These are phyloP conservation scores for Schizaphis graminum DNA, from an alignment of 2,888 invertebrate species.

Conservation along the genomic window DNA sequence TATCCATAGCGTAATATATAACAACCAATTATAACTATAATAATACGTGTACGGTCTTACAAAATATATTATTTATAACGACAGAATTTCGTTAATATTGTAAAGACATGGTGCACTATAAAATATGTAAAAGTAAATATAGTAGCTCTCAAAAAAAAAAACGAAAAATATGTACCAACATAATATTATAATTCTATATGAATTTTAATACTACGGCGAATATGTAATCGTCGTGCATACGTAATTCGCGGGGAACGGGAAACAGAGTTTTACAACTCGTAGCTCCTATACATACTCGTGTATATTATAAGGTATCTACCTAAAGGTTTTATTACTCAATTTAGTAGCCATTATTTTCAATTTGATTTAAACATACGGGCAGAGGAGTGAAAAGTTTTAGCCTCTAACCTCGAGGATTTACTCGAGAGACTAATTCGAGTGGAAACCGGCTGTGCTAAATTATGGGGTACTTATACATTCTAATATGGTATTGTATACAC, in stretches of 20 bases:
- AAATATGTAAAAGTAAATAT: neutral
- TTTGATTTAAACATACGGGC: constrained; percentile 48
- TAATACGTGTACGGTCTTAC: neutral
- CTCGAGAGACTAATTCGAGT: constrained; percentile 53
- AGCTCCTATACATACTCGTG: neutral
- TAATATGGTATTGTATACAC: constrained; percentile 15
- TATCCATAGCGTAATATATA: neutral
- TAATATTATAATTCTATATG: neutral
- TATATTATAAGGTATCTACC: neutral
- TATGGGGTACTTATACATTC: constrained; percentile 26
- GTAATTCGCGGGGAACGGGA: constrained; percentile 11
- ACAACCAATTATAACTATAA: neutral
- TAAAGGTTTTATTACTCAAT: constrained; percentile 50
- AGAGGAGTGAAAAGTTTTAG: constrained; percentile 43
- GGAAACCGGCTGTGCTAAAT: constrained; percentile 38
- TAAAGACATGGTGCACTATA: neutral
- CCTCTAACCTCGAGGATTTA: constrained; percentile 58
- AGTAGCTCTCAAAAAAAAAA: neutral
- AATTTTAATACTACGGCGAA: neutral
- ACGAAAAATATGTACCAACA: neutral
- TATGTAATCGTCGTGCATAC: neutral
- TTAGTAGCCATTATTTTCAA: constrained; percentile 59
- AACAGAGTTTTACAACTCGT: neutral
- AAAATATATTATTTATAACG: neutral
- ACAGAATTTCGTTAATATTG: neutral